Evolutionary conservation across 2,888 invertebrate genomes (phyloP).

Genomic region (Hydrotaea cyrtoneurina): DNA sequence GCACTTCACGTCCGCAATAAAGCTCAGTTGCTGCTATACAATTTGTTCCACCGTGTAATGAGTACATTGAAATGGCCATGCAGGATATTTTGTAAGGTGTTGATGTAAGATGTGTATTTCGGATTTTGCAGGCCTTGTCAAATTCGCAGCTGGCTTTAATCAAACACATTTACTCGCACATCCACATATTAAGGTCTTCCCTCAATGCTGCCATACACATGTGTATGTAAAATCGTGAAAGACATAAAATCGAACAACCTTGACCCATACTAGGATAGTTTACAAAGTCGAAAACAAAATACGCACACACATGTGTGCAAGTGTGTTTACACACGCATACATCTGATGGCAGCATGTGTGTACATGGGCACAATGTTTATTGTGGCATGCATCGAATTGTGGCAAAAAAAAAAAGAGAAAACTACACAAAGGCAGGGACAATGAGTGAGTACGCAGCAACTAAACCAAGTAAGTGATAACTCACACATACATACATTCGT

Average conservation of each 20-base stretch:
- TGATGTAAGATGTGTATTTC: too few relatives aligned
- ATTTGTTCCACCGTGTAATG: too few relatives aligned
- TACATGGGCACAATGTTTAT: background rate
- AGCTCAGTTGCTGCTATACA: too few relatives aligned
- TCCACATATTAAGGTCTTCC: too few relatives aligned
- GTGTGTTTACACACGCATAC: background rate
- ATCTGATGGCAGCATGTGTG: background rate
- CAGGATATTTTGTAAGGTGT: too few relatives aligned
- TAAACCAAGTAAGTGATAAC: background rate
- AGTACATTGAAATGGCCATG: too few relatives aligned
- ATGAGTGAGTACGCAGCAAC: background rate
- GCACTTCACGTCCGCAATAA: too few relatives aligned
- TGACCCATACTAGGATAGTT: conserved; percentile 66
- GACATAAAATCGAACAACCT: conserved; percentile 70
- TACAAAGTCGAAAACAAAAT: background rate
- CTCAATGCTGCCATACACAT: background rate
- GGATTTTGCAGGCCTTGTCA: too few relatives aligned
- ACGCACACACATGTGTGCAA: background rate
- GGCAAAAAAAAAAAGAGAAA: background rate
- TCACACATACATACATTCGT: too few relatives aligned
- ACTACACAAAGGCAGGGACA: background rate
- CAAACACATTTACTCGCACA: too few relatives aligned
- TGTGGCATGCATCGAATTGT: conserved; percentile 36
- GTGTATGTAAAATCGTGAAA: conserved; percentile 29
- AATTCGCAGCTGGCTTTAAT: too few relatives aligned